These are phyloP conservation scores for Ericerus pela DNA, from an alignment of 1,140 invertebrate genomes.

Conservation along the genomic window DNA sequence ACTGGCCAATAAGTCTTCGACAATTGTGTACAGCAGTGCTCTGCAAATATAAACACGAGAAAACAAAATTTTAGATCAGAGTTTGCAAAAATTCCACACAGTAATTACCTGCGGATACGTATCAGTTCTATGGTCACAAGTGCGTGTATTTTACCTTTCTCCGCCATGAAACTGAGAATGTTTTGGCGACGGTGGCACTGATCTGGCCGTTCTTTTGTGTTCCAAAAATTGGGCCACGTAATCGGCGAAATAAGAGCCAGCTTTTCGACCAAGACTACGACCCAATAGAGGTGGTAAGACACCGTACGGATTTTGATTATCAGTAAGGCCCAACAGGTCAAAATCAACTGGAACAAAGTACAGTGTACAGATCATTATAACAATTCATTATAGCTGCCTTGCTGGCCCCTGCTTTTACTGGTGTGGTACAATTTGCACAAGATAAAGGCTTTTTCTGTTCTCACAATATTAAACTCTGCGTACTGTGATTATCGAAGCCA, in stretches of 20 bases:
- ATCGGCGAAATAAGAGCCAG: conserved; percentile 49
- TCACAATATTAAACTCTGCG: not conserved
- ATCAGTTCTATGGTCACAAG: not conserved
- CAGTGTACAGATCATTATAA: not conserved
- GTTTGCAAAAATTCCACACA: not conserved
- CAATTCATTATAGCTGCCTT: not conserved
- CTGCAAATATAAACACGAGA: conserved; percentile 25
- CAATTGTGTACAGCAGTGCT: conserved; percentile 52
- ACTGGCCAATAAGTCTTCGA: conserved; percentile 57
- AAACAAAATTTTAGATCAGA: not conserved
- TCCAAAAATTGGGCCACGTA: conserved; percentile 55
- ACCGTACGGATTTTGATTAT: conserved; percentile 70
- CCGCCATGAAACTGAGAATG: conserved; percentile 48
- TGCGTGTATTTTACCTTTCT: conserved; percentile 38
- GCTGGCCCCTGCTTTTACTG: not conserved
- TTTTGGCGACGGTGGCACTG: conserved; percentile 24
- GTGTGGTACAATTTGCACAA: not conserved
- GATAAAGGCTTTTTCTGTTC: not conserved
- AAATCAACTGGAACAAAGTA: conserved; percentile 53
- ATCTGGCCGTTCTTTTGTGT: conserved; percentile 37
- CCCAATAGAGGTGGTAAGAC: conserved; percentile 53
- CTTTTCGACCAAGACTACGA: conserved; percentile 46
- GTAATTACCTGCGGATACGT: conserved; percentile 4
- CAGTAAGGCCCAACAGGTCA: conserved; percentile 62
- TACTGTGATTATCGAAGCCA: no score